Conservation (phyloP, 2,113 vertebrate species). For the Syrmaticus mikado region DNA sequence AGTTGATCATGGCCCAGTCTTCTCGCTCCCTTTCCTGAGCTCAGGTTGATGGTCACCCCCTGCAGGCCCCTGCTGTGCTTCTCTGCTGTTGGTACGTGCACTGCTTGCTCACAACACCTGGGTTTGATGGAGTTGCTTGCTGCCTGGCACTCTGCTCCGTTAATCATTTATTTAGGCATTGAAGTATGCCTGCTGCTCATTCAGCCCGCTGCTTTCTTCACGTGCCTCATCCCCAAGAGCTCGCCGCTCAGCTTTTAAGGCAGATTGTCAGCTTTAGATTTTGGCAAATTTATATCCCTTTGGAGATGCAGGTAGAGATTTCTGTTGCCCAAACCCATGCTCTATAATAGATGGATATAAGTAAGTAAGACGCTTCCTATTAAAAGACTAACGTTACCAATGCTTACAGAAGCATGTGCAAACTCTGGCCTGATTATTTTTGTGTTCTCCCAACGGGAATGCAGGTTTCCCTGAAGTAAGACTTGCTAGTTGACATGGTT, state of each 20-base stretch:
- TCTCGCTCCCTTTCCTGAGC: background rate
- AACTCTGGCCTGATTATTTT: background rate
- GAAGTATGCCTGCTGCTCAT: background rate
- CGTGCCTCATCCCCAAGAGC: background rate
- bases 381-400: background rate
- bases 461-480: background rate
- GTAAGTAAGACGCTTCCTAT: background rate
- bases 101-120: rapidly evolving
- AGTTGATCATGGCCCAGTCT: background rate
- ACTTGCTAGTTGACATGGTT: background rate
- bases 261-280: background rate
- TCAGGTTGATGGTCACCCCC: background rate
- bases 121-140: background rate
- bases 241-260: background rate
- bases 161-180: background rate
- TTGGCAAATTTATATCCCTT: background rate
- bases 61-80: background rate
- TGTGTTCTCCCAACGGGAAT: background rate
- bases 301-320: background rate
- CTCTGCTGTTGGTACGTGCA: rapidly evolving
- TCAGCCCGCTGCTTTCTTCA: background rate
- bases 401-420: background rate
- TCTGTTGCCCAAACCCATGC: background rate
- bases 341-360: background rate
- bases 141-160: background rate